Base-by-base conservation (phyloP, 2,797 vertebrate species). In the Danio aesculapii region DNA sequence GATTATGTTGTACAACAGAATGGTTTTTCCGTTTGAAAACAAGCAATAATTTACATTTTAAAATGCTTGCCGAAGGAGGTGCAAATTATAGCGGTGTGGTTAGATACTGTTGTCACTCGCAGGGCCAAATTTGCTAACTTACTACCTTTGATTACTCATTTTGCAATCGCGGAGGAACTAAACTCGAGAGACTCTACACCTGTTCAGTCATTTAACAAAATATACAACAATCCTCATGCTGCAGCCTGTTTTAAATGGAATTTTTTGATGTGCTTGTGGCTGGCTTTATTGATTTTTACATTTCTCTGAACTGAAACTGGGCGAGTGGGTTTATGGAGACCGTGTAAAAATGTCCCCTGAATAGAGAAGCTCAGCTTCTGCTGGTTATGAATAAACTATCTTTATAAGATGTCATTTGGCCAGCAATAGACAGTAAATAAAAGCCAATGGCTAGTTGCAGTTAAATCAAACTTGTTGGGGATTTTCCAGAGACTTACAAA, bases 371-470 rank as follows among this genome's bases (percentile, higher is more conserved):
- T 93, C 90, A 91, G 93, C 93, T 91, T 91, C 94, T 91, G 91
- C 90, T 89, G 92, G 91, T 95, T 95, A 94, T 95, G 93, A 94
- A 96, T 95, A 94, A 95, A 95, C 90, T 91, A 92, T 93, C 92
- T 95, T 94, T 95, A 95, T 94, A 94, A 94, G 94, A 93, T 95
- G 94, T 95, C 94, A 95, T 95, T 95, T 95, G 94, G 93, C 94
- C 92, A 89, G 94, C 93, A 92, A 95, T 91, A 94, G 94, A 95
- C 93, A 96, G 96, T 97, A 98, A 98, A 97, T 97, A 98, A 97
- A 95, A 96, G 92, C 94, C 93, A 81, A 95, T 94, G 95, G 95
- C 93, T 95, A 96, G 94, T 94, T 95, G 95, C 94, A 91, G 94
- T 96, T 96, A 96, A 97, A 96, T 96, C 95, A 95, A 95, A 96